phyloP scores from a whole-genome alignment of 1,140 invertebrate genomes.

The Dolichoris vasculosae region DNA sequence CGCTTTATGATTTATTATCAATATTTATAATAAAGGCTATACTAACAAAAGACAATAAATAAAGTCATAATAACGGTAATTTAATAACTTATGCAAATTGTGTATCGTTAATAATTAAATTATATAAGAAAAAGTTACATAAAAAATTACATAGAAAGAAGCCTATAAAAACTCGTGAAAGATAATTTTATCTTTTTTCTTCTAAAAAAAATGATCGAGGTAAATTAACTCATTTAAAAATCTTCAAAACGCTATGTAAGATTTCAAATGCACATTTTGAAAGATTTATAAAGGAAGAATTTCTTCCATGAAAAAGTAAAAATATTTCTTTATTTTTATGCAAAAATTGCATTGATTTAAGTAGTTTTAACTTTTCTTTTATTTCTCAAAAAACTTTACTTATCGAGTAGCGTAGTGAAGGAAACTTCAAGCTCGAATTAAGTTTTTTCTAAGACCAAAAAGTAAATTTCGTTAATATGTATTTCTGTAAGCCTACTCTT shows the following conservation, averaged over 20 bases:
- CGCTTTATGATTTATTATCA: too few relatives aligned
- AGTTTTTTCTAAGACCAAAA: constrained; percentile 2
- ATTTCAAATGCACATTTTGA: neutral
- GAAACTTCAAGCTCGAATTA: constrained; percentile 7
- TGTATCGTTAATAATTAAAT: too few relatives aligned
- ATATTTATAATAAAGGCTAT: too few relatives aligned
- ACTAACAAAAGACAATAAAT: too few relatives aligned
- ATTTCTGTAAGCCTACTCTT: neutral
- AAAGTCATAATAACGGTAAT: too few relatives aligned
- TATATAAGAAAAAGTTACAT: neutral
- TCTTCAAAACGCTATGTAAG: constrained; percentile 5
- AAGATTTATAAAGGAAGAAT: constrained; percentile 17
- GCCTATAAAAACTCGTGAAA: too few relatives aligned
- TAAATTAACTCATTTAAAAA: constrained; percentile 17
- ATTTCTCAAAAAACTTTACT: constrained; percentile 17
- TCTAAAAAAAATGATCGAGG: constrained; percentile 1
- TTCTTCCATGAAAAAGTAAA: neutral
- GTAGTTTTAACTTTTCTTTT: neutral
- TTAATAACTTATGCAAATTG: too few relatives aligned
- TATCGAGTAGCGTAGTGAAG: constrained; percentile 15
- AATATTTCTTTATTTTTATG: constrained; percentile 21
- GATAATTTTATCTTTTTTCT: neutral
- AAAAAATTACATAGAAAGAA: neutral
- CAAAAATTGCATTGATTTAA: constrained; percentile 26
- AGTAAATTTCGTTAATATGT: constrained; percentile 20